Evolutionary conservation across 1,140 invertebrate genomes (phyloP), one percentile per base, ranked within the genome.

Genomic region (Calliopsis andreniformis): DNA sequence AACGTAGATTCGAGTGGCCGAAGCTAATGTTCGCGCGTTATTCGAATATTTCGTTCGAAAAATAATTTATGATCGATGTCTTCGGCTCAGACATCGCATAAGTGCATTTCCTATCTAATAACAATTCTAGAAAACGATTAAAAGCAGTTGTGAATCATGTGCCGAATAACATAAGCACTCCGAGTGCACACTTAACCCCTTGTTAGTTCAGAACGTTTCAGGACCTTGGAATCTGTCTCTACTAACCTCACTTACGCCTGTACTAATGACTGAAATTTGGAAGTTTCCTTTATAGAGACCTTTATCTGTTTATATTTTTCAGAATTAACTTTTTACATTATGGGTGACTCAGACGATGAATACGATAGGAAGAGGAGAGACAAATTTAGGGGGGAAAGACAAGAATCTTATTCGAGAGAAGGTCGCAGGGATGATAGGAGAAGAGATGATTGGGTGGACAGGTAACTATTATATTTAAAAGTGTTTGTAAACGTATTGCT

Each of bases 291-390:
- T n/a, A n/a, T n/a, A n/a, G n/a, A n/a, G n/a, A n/a, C n/a, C n/a
- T 49, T 35, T 32, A n/a, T 49, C 32, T 1, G 55, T 28, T 10
- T n/a, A 25, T 0, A 1, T 53, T 10, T 78, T 56, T 14, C 49
- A 59, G 47, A 14, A 45, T 49, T 56, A 78, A 42, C 20, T 16
- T n/a, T 49, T 5, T 32, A 7, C 20, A 42, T 56, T 8, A 98
- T 98, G 97, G 97, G 93, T 78, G 97, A 98, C 88, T 97, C 96
- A 83, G 97, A 98, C 89, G 97, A 98, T 92, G 97, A 98, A 88
- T 97, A 97, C 86, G 97, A 98, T 90, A 94, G 96, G 32, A 97
- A 98, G 88, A 92, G 97, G 51, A 93, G 97, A 42, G 97, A 98
- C 84, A 98, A 98, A 89, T 98, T 98, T 87, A 94, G 97, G 61